Conservation (phyloP, 2,888 invertebrate genomes). For the Melieria omissa region DNA sequence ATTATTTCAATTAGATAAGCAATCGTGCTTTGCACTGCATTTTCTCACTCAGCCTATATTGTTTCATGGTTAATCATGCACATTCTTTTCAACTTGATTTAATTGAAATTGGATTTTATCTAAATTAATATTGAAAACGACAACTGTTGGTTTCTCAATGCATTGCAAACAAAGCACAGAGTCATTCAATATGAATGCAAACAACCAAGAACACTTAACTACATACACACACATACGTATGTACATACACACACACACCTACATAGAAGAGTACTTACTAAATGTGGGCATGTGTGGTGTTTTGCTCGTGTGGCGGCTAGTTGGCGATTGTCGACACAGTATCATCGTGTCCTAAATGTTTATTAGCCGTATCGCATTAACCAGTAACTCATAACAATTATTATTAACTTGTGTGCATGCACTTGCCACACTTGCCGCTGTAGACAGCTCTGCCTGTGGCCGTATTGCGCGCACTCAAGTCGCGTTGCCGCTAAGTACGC, state of each 20-base stretch:
- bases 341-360: slow-evolving; percentile 59
- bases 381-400: slow-evolving; percentile 38
- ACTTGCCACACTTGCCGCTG: neutral
- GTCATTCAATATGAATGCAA: too few relatives aligned
- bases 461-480: neutral
- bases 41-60: too few relatives aligned
- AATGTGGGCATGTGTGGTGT: neutral
- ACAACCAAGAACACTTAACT: neutral
- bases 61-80: too few relatives aligned
- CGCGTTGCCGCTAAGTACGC: too few relatives aligned
- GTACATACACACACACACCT: neutral
- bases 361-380: slow-evolving; percentile 46
- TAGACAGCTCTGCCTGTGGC: neutral
- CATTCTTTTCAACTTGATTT: too few relatives aligned
- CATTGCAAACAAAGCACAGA: too few relatives aligned
- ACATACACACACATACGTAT: neutral
- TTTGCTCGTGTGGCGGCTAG: neutral
- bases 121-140: too few relatives aligned
- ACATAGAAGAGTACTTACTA: neutral
- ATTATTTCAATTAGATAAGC: too few relatives aligned
- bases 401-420: neutral
- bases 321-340: slow-evolving; percentile 18
- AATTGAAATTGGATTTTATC: too few relatives aligned
- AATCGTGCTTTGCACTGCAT: too few relatives aligned
- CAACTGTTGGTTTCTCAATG: too few relatives aligned